Conservation (phyloP, 2,888 invertebrate species). For the Aleiodes testaceus region DNA sequence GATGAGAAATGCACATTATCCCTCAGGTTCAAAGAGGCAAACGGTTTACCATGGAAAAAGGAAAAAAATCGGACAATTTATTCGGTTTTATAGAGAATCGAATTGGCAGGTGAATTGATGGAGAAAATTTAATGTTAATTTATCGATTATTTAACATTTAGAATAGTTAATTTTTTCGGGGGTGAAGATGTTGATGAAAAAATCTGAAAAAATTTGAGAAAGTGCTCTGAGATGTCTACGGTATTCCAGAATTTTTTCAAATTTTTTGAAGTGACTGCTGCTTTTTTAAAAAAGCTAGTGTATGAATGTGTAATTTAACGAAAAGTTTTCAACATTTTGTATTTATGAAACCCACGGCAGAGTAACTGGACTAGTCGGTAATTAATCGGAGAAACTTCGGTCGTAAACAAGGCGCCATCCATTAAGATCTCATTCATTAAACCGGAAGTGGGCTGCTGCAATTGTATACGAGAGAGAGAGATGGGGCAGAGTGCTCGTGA, state of each 20-base stretch:
- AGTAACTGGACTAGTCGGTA: constrained; percentile 54
- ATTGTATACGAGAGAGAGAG: too few relatives aligned
- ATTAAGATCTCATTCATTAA: constrained; percentile 67
- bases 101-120: too few relatives aligned
- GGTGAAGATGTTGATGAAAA: too few relatives aligned
- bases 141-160: not conserved
- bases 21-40: constrained; percentile 36
- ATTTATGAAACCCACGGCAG: constrained; percentile 26
- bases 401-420: constrained; percentile 67
- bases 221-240: too few relatives aligned
- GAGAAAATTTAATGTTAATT: too few relatives aligned
- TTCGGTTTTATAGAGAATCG: not conserved
- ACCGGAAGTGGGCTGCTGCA: constrained; percentile 58
- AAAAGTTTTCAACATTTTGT: constrained; percentile 26
- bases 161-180: not conserved
- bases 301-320: not conserved
- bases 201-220: not conserved
- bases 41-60: constrained; percentile 38
- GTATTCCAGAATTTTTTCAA: too few relatives aligned
- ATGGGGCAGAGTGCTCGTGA: constrained; percentile 33
- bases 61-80: constrained; percentile 37
- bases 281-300: not conserved
- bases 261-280: too few relatives aligned
- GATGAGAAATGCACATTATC: constrained; percentile 24
- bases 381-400: constrained; percentile 67